These are phyloP conservation scores for Pantala flavescens DNA, from an alignment of 1,140 invertebrate genomes.

Conservation along the genomic window DNA sequence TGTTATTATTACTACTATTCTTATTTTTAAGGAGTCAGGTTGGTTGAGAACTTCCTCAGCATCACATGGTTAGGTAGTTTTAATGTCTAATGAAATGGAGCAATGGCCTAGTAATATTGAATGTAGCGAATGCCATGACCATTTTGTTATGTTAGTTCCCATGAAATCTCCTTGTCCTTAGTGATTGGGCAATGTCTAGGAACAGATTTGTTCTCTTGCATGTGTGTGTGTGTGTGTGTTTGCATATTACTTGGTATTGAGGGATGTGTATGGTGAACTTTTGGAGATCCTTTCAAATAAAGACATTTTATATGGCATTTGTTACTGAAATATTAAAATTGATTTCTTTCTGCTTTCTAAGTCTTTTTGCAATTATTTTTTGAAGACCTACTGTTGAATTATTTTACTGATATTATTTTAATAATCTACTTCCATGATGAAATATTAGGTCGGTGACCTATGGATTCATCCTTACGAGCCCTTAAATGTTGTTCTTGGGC, in stretches of 20 bases:
- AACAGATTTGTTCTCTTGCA: background rate
- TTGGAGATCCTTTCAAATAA: background rate
- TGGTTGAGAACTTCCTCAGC: too few relatives aligned
- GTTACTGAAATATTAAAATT: background rate
- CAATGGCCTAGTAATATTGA: background rate
- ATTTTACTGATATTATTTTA: background rate
- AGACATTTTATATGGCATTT: background rate
- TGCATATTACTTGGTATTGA: background rate
- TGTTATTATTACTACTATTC: too few relatives aligned
- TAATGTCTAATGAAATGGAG: background rate
- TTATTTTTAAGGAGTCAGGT: too few relatives aligned
- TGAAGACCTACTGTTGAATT: background rate
- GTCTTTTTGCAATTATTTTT: background rate
- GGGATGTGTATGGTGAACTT: background rate
- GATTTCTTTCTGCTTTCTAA: background rate
- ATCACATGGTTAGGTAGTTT: background rate
- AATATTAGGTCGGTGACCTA: background rate
- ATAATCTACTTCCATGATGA: background rate
- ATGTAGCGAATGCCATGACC: background rate
- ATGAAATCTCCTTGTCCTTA: too few relatives aligned
- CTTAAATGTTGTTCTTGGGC: background rate
- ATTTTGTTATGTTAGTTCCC: background rate
- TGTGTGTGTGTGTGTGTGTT: background rate
- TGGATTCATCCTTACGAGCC: background rate
- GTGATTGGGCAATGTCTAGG: too few relatives aligned